Base-by-base conservation (phyloP, 2,797 vertebrate species). In the Corythornis leucogaster region DNA sequence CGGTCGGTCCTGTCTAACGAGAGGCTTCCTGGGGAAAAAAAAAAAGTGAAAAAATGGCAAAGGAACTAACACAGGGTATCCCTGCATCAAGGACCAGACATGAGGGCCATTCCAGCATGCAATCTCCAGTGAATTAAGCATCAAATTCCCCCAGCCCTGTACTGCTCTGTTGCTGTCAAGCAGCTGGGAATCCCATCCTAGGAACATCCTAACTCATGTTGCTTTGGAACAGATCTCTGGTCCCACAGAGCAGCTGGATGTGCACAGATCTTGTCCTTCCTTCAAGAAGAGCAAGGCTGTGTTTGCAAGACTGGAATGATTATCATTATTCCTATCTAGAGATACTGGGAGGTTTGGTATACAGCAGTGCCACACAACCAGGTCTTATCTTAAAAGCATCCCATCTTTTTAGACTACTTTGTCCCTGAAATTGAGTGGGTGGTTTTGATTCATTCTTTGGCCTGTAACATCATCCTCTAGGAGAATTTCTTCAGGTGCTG, bases 41-140 rank as follows among this genome's bases (percentile, higher is more conserved):
- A 31, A 48, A 43, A 58, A 25, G 54, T 53, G 3, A 25, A 63
- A 87, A 93, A 92, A 94, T 74, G 30, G 57, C 80, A 88, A 76
- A 94, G 81, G 66, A 85, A 42, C 63, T 92, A 87, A 83, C 38
- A 31, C 53, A 53, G 59, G 69, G 31, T 76, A 87, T 89, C 90
- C 90, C 86, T 85, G 86, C 87, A 82, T 84, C 0, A 45, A 94
- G 76, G 43, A 78, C 24, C 64, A 85, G 85, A 79, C 71, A 55
- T 3, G 2, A 63, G 74, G 87, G 70, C 38, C 28, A 53, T 92
- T 53, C 63, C 58, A 66, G 45, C 33, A 57, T 69, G 81, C 67
- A 28, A 15, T 21, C 71, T 68, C 75, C 50, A 43, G 58, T 30
- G 91, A 67, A 50, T 71, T 30, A 11, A 80, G 61, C 50, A 85